Percentiles rank a stretch among this genome's conserved stretches.
phyloP scores from a whole-genome alignment of 2,113 vertebrate genomes.

The Colossoma macropomum region DNA sequence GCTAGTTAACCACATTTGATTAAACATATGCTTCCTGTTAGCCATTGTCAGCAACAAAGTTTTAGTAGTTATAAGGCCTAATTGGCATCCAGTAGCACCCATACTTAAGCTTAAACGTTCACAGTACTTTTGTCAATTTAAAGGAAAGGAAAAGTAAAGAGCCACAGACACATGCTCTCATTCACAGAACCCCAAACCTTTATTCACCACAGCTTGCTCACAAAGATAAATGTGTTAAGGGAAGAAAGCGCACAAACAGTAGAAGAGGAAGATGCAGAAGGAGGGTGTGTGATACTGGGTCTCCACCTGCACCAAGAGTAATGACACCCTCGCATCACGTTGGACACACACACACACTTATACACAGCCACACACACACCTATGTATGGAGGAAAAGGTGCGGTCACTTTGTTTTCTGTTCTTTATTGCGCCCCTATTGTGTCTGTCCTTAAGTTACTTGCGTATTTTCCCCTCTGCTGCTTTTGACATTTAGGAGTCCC shows the following conservation, averaged over 20 bases:
- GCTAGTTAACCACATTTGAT: too few species aligned
- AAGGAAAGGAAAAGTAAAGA: not conserved
- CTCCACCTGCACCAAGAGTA: slow-evolving; percentile 35
- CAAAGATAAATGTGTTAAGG: slow-evolving; percentile 76
- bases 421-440: not conserved
- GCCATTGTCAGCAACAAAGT: too few species aligned
- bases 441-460: not conserved
- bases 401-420: slow-evolving; percentile 12
- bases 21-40: too few species aligned
- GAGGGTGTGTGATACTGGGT: slow-evolving; percentile 50
- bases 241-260: slow-evolving; percentile 71
- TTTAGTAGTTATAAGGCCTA: too few species aligned
- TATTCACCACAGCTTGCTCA: slow-evolving; percentile 84
- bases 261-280: slow-evolving; percentile 66
- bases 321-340: slow-evolving; percentile 57
- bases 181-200: slow-evolving; percentile 82
- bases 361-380: slow-evolving; percentile 63
- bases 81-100: too few species aligned
- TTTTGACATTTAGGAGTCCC: not conserved
- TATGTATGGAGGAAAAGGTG: slow-evolving; percentile 54
- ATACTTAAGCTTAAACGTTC: not conserved
- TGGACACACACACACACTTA: slow-evolving; percentile 57
- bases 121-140: not conserved
- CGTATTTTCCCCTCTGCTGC: not conserved
- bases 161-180: slow-evolving; percentile 50